Evolutionary conservation across 2,888 invertebrate genomes (phyloP), one percentile per base, ranked within the genome.

Genomic region (Nemurella pictetii): DNA sequence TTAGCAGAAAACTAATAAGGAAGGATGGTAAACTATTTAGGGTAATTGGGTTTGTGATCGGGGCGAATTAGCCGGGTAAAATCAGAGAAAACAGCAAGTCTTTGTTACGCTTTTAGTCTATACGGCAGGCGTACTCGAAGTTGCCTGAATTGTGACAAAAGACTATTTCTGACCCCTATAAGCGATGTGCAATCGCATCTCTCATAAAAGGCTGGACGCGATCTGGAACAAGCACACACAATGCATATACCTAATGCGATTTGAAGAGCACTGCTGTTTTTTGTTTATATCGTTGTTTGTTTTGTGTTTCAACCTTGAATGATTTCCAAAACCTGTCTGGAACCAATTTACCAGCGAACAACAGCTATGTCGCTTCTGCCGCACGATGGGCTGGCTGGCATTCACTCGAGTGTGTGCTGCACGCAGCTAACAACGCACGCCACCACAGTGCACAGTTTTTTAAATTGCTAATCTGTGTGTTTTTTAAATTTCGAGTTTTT

Each of bases 281-380:
- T 28, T 75, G 26, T 75, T 75, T 9, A 25, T 75, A 26, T 75
- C 9, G 15, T 26, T 27, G 9, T 75, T 75, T 28, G 75, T 75
- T 75, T 75, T 75, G 75, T 75, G 75, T 75, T 75, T 75, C 28
- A 75, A 75, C 75, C 75, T 75, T 75, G 75, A 75, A 75, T 75
- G 26, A 28, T 27, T 75, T 75, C 28, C 28, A 75, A 75, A 75
- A 75, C 75, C 75, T 75, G 75, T 75, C 26, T 75, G 75, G 75
- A 75, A 75, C 28, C 75, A 75, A 75, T 55, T 55, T 20, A 15
- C 15, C 55, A 55, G 55, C 20, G 55, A 55, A 55, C 55, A 55
- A 55, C 55, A 55, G 55, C 55, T 55, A 55, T 55, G 55, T 55
- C 55, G 9, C 55, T 55, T 55, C 55, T 55, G 55, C 55, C 55